phyloP scores from a whole-genome alignment of 2,888 invertebrate genomes.

The Diabrotica balteata region DNA sequence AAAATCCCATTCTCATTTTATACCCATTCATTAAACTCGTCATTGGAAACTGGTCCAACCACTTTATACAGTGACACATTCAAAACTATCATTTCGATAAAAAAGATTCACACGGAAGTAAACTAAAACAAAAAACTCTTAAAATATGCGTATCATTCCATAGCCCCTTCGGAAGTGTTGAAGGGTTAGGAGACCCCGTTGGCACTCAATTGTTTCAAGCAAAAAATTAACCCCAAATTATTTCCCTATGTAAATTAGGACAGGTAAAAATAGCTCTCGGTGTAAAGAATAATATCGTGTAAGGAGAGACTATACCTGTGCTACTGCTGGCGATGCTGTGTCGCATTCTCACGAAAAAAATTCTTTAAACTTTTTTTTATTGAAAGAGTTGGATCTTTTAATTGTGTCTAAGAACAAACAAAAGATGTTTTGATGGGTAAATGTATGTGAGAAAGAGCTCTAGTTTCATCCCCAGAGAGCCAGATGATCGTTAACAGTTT shows the following conservation, averaged over 20 bases:
- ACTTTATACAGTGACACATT: constrained; percentile 36
- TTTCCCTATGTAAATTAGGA: constrained; percentile 51
- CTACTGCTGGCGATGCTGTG: constrained; percentile 36
- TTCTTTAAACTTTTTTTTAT: constrained; percentile 27
- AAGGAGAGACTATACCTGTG: constrained; percentile 40
- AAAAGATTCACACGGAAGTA: constrained; percentile 48
- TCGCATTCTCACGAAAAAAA: constrained; percentile 43
- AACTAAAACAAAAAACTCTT: constrained; percentile 49
- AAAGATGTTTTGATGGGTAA: constrained; percentile 32
- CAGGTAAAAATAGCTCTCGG: constrained; percentile 43
- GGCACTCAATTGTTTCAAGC: constrained; percentile 53
- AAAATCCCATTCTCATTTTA: constrained; percentile 35
- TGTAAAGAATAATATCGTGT: constrained; percentile 31
- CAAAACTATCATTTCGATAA: constrained; percentile 39
- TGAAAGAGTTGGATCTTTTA: constrained; percentile 27
- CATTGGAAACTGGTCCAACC: constrained; percentile 36
- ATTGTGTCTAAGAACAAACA: constrained; percentile 30
- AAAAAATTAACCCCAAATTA: constrained; percentile 55
- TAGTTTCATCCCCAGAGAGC: neutral
- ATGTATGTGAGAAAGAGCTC: constrained; percentile 30
- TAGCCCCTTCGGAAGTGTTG: constrained; percentile 39
- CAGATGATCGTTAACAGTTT: neutral
- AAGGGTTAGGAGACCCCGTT: constrained; percentile 38
- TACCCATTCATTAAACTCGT: constrained; percentile 29
- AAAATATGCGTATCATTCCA: constrained; percentile 54